A percentile compares a stretch with the other conserved stretches of the same genome.
These are phyloP conservation scores for Pangasianodon gigas DNA, from an alignment of 2,113 vertebrate species.

Conservation along the genomic window DNA sequence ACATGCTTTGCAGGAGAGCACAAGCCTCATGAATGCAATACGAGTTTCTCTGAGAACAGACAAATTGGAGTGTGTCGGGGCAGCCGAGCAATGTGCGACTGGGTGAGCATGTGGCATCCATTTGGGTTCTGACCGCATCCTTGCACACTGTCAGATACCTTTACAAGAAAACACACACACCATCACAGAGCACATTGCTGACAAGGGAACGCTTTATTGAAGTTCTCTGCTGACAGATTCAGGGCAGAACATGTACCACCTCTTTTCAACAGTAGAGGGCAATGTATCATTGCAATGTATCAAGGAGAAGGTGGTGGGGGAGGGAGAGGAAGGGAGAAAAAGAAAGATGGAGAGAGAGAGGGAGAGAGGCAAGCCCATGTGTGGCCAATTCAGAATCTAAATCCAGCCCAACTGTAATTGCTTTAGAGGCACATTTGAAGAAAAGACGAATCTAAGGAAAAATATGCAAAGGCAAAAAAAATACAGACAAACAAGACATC, in stretches of 20 bases:
- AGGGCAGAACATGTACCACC: slow-evolving; percentile 24
- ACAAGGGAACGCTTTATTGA: slow-evolving; percentile 11
- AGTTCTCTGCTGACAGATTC: slow-evolving; percentile 30
- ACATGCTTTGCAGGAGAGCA: not conserved
- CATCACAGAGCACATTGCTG: slow-evolving; percentile 10
- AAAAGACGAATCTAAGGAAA: slow-evolving; percentile 1
- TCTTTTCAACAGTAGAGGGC: slow-evolving; percentile 66
- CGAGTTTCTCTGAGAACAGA: slow-evolving; percentile 18
- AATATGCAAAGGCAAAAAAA: slow-evolving; percentile 52
- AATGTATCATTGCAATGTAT: slow-evolving; percentile 57
- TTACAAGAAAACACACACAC: slow-evolving; percentile 4
- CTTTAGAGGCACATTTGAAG: slow-evolving; percentile 61
- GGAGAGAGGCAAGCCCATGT: not conserved
- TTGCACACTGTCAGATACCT: slow-evolving; percentile 9
- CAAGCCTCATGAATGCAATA: not conserved
- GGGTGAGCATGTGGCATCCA: slow-evolving; percentile 19
- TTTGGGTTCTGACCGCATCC: slow-evolving; percentile 29
- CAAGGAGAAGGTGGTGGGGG: not conserved
- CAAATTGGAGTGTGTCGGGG: not conserved
- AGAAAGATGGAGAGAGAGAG: slow-evolving; percentile 4
- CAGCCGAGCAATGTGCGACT: slow-evolving; percentile 18
- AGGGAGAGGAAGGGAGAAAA: not conserved
- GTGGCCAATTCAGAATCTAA: slow-evolving; percentile 61
- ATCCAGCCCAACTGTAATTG: slow-evolving; percentile 69
- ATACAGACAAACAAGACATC: slow-evolving; percentile 13